Evolutionary conservation across 2,888 invertebrate genomes (phyloP).

Genomic region (Rhodophaea formosa): DNA sequence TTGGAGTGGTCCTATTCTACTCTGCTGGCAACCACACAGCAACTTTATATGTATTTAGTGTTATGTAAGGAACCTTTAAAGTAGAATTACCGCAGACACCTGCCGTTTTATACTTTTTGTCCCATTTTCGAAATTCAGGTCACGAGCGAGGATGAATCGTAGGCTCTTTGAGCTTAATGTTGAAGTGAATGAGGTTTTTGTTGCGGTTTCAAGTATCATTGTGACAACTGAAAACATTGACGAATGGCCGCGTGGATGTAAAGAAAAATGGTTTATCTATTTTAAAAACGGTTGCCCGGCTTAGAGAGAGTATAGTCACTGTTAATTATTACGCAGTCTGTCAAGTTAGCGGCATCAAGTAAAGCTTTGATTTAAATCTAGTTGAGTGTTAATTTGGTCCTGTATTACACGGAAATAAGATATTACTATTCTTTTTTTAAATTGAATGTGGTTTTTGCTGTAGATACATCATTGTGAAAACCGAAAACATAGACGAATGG

Average conservation of each 20-base stretch:
- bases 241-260: background rate
- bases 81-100: background rate
- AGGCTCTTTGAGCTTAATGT: slow-evolving; percentile 5
- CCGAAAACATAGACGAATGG: background rate
- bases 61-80: background rate
- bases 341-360: too few relatives aligned
- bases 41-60: too few relatives aligned
- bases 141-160: slow-evolving; percentile 4
- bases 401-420: too few relatives aligned
- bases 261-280: background rate
- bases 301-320: too few relatives aligned
- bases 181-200: slow-evolving; percentile 1
- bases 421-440: too few relatives aligned
- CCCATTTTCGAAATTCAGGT: slow-evolving; percentile 2
- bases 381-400: too few relatives aligned
- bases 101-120: background rate
- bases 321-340: too few relatives aligned
- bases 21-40: too few relatives aligned
- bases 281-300: too few relatives aligned
- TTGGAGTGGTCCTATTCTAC: too few relatives aligned
- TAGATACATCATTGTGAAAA: background rate
- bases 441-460: background rate
- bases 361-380: too few relatives aligned
- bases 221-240: background rate
- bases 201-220: background rate